phyloP scores from a whole-genome alignment of 1,140 invertebrate genomes.

The Mylabris phalerata region DNA sequence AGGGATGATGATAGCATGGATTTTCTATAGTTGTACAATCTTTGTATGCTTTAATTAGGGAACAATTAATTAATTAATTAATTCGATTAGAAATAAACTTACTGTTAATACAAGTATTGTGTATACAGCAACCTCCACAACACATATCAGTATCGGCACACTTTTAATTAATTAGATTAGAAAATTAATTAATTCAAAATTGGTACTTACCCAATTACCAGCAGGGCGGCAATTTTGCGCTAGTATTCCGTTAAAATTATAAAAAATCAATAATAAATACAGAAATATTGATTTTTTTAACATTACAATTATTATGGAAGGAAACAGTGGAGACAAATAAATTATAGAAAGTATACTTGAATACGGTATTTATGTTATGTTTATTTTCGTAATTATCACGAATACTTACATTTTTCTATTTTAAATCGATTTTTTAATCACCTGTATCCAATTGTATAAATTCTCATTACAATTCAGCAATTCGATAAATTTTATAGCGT shows the following conservation, averaged over 20 bases:
- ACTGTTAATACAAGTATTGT: constrained; percentile 39
- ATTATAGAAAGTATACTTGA: no score
- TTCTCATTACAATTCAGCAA: not conserved
- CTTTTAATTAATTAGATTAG: constrained; percentile 23
- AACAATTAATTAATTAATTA: constrained; percentile 8
- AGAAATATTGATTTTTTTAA: no score
- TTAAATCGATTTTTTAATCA: not conserved
- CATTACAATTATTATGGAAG: no score
- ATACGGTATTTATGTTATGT: no score
- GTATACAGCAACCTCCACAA: constrained; percentile 43
- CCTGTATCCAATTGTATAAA: constrained; percentile 1
- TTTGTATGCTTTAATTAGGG: constrained; percentile 29
- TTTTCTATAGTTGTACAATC: constrained; percentile 32
- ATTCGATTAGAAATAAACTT: constrained; percentile 24
- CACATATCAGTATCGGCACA: constrained; percentile 38
- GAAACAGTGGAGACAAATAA: no score
- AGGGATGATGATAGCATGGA: constrained; percentile 34
- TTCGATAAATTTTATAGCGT: not conserved
- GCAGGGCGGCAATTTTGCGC: constrained; percentile 23
- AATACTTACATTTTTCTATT: not conserved
- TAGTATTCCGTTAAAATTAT: not conserved
- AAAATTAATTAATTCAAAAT: not conserved
- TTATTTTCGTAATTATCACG: no score
- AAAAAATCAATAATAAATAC: no score
- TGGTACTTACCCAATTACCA: constrained; percentile 21